A percentile compares a stretch with the other conserved stretches of the same genome.
Evolutionary conservation across 2,797 vertebrate species (phyloP).

Genomic region (Phrynocephalus vlangalii): DNA sequence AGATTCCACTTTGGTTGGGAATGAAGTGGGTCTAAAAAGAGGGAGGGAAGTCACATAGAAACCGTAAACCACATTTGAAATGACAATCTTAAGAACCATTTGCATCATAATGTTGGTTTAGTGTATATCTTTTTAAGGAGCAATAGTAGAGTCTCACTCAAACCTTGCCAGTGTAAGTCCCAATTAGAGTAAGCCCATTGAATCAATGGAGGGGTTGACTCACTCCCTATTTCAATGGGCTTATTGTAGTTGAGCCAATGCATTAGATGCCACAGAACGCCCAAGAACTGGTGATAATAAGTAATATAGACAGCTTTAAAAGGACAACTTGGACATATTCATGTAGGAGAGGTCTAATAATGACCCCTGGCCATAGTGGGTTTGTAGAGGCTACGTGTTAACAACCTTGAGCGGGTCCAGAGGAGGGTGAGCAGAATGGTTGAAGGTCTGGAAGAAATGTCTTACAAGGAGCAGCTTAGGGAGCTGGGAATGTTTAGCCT

Average conservation of each 20-base stretch:
- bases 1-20: accelerated
- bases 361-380: neutral
- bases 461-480: too few relatives aligned
- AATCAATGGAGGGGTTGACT: too few relatives aligned
- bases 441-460: too few relatives aligned
- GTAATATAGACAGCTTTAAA: neutral
- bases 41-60: neutral
- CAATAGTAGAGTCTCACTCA: neutral
- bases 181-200: too few relatives aligned
- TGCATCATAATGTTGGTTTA: neutral
- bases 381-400: neutral
- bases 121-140: neutral
- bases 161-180: neutral
- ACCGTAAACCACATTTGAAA: neutral
- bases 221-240: too few relatives aligned
- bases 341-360: neutral
- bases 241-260: too few relatives aligned
- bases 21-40: neutral
- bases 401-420: too few relatives aligned
- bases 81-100: neutral
- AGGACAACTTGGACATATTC: neutral
- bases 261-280: too few relatives aligned
- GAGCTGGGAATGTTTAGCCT: too few relatives aligned
- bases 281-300: too few relatives aligned
- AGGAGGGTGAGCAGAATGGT: too few relatives aligned